Evolutionary conservation across 2,797 vertebrate genomes (phyloP).

Genomic region (Acropternis orthonyx): DNA sequence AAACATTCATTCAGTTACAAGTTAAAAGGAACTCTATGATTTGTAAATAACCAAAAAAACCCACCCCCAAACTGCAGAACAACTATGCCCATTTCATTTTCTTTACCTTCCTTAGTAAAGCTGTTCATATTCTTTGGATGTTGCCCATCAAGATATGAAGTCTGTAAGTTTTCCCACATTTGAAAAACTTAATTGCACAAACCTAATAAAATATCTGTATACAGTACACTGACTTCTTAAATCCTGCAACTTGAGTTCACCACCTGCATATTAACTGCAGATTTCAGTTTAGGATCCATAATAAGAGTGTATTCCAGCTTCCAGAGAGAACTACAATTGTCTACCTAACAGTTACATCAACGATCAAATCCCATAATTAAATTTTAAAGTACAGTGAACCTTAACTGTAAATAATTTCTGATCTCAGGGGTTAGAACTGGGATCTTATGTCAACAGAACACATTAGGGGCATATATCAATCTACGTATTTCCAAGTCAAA

Average conservation of each 20-base stretch:
- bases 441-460: not conserved
- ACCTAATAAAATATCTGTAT: constrained; percentile 6
- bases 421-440: not conserved
- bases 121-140: constrained; percentile 20
- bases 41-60: constrained; percentile 29
- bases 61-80: not conserved
- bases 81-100: constrained; percentile 53
- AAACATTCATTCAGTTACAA: constrained; percentile 71
- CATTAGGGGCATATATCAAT: not conserved
- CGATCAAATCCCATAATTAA: constrained; percentile 5
- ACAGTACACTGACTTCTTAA: not conserved
- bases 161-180: not conserved
- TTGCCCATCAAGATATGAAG: constrained; percentile 27
- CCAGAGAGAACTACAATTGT: constrained; percentile 35
- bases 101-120: constrained; percentile 57
- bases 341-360: constrained; percentile 23
- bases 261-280: not conserved
- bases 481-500: constrained; percentile 39
- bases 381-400: constrained; percentile 27
- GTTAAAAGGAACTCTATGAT: constrained; percentile 61
- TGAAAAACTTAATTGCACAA: constrained; percentile 6
- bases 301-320: constrained; percentile 1
- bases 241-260: not conserved
- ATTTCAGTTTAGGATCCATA: not conserved
- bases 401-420: constrained; percentile 17